Evolutionary conservation across 2,888 invertebrate species (phyloP).

Genomic region (Yponomeuta sedellus): DNA sequence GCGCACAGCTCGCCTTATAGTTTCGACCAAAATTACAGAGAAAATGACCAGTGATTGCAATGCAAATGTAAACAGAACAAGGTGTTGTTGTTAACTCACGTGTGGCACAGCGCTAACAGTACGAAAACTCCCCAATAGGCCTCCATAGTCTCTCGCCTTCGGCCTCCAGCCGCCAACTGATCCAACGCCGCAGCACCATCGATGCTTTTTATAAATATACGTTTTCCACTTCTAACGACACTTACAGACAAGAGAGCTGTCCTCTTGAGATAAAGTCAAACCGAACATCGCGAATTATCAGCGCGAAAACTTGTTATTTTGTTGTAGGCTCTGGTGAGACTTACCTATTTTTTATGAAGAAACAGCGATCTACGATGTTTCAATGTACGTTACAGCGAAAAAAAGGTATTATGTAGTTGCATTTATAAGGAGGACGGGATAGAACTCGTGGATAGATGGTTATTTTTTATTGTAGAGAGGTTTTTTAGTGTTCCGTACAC

Average conservation of each 20-base stretch:
- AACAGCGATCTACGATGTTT: no score
- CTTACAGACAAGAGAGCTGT: slow-evolving; percentile 32
- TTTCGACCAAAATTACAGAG: no score
- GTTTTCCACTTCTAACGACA: slow-evolving; percentile 30
- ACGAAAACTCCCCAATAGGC: slow-evolving; percentile 41
- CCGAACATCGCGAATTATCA: neutral
- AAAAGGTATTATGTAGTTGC: no score
- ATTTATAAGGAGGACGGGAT: no score
- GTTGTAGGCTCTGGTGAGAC: neutral
- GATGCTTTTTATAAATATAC: slow-evolving; percentile 23
- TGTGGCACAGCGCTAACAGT: slow-evolving; percentile 50
- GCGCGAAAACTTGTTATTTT: neutral
- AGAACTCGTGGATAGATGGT: no score
- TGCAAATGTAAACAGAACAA: neutral
- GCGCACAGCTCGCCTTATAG: no score
- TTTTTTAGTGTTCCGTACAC: no score
- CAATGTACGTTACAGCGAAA: no score
- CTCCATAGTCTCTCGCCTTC: slow-evolving; percentile 44
- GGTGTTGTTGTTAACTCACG: slow-evolving; percentile 42
- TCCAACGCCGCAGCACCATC: slow-evolving; percentile 16
- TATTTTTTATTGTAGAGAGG: no score
- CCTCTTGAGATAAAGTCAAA: slow-evolving; percentile 35
- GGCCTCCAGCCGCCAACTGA: slow-evolving; percentile 36
- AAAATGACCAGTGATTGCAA: neutral
- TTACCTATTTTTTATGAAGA: no score